Conservation (phyloP, 2,888 invertebrate species). For the Lapara coniferarum region DNA sequence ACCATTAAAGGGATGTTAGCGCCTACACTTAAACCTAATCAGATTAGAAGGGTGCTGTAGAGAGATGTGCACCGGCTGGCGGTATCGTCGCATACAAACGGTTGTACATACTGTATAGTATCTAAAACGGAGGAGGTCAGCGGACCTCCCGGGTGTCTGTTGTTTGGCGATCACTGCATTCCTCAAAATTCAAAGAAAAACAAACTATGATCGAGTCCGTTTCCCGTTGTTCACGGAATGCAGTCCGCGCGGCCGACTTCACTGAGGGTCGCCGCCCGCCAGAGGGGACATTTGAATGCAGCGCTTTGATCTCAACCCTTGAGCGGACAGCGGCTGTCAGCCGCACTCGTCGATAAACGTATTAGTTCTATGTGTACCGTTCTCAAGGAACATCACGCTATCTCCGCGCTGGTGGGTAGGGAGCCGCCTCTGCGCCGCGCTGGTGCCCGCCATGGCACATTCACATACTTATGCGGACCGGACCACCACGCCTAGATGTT, state of each 20-base stretch:
- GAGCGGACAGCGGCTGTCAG: constrained; percentile 33
- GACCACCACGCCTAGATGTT: too few relatives aligned
- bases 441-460: too few relatives aligned
- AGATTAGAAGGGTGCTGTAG: too few relatives aligned
- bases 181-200: constrained; percentile 19
- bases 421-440: too few relatives aligned
- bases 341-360: constrained; percentile 27
- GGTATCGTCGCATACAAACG: too few relatives aligned
- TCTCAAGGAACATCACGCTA: not conserved
- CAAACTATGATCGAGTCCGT: not conserved
- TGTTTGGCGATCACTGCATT: not conserved
- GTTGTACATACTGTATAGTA: not conserved
- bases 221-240: not conserved
- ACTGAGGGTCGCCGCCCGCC: constrained; percentile 19
- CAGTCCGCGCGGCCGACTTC: constrained; percentile 16
- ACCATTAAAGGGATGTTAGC: too few relatives aligned
- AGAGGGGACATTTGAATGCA: constrained; percentile 38
- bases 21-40: too few relatives aligned
- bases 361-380: constrained; percentile 7
- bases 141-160: not conserved
- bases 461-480: too few relatives aligned
- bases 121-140: too few relatives aligned
- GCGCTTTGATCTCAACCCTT: constrained; percentile 44
- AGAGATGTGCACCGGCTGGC: too few relatives aligned
- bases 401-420: too few relatives aligned